These are phyloP conservation scores for Diploscapter pachys DNA, from an alignment of 1,140 invertebrate genomes.

Conservation along the genomic window DNA sequence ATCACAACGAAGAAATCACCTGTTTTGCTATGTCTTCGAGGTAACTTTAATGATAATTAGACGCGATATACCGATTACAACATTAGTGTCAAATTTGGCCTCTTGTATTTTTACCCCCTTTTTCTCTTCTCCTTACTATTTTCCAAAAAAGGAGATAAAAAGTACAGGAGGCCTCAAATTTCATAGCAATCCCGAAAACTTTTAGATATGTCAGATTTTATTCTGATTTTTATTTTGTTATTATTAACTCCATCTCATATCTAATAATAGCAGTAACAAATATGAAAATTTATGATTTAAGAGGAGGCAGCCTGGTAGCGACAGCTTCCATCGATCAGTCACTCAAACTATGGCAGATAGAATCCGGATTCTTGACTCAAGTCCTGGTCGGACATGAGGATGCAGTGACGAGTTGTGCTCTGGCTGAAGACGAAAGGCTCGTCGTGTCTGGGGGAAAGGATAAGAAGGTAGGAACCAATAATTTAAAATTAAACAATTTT, in stretches of 20 bases:
- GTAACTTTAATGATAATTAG: too few relatives aligned
- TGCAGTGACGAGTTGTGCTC: slow-evolving; percentile 36
- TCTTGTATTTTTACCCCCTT: too few relatives aligned
- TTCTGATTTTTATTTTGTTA: too few relatives aligned
- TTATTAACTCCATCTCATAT: too few relatives aligned
- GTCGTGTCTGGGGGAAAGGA: slow-evolving; percentile 39
- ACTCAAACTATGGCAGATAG: slow-evolving; percentile 42
- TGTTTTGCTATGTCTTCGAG: slow-evolving; percentile 28
- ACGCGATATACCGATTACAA: too few relatives aligned
- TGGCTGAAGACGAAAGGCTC: slow-evolving; percentile 35
- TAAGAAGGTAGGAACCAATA: slow-evolving; percentile 12
- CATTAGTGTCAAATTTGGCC: too few relatives aligned
- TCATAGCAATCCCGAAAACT: too few relatives aligned
- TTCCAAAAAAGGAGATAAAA: too few relatives aligned
- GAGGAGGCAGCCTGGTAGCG: slow-evolving; percentile 28
- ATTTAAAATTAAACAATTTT: not conserved
- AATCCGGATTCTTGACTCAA: slow-evolving; percentile 37
- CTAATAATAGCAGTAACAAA: not conserved
- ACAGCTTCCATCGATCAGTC: slow-evolving; percentile 41
- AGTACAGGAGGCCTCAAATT: too few relatives aligned
- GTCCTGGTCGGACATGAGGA: slow-evolving; percentile 43
- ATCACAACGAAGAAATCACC: slow-evolving; percentile 40
- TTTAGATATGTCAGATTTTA: too few relatives aligned
- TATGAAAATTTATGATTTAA: not conserved
- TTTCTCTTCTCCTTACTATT: too few relatives aligned